Conservation (phyloP, 2,113 vertebrate genomes). For the Origma solitaria region DNA sequence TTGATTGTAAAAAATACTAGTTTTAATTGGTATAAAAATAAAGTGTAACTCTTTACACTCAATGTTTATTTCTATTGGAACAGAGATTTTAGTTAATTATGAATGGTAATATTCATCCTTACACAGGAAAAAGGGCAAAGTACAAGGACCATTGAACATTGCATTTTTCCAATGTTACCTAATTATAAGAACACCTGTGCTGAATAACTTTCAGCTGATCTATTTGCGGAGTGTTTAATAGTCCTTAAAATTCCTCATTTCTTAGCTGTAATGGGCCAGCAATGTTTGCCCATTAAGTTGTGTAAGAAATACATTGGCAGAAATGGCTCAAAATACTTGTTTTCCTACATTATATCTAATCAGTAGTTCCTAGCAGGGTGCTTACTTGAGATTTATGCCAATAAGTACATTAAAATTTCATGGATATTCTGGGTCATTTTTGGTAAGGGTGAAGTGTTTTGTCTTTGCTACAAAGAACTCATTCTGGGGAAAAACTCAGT, state of each 20-base stretch:
- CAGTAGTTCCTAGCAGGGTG: not conserved
- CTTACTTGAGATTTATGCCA: conserved; percentile 17
- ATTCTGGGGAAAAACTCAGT: not conserved
- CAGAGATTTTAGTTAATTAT: not conserved
- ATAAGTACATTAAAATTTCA: not conserved
- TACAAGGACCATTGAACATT: conserved; percentile 68
- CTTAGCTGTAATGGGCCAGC: conserved; percentile 37
- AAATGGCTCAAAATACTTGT: conserved; percentile 25
- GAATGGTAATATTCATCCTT: not conserved
- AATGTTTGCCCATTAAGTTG: conserved; percentile 42
- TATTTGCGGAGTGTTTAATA: conserved; percentile 73
- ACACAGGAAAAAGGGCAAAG: conserved; percentile 38
- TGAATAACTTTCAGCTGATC: conserved; percentile 65
- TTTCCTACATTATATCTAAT: not conserved
- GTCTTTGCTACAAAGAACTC: conserved; percentile 6
- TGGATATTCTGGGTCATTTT: conserved; percentile 16
- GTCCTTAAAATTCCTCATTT: conserved; percentile 70
- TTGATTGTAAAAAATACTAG: not conserved
- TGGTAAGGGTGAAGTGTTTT: not conserved
- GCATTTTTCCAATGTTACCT: conserved; percentile 55
- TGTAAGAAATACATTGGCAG: not conserved
- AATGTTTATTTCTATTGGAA: not conserved
- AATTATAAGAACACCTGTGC: conserved; percentile 75
- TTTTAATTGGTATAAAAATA: not conserved
- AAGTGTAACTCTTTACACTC: not conserved